These are phyloP conservation scores for Tyria jacobaeae DNA, from an alignment of 2,888 invertebrate genomes.

Conservation along the genomic window DNA sequence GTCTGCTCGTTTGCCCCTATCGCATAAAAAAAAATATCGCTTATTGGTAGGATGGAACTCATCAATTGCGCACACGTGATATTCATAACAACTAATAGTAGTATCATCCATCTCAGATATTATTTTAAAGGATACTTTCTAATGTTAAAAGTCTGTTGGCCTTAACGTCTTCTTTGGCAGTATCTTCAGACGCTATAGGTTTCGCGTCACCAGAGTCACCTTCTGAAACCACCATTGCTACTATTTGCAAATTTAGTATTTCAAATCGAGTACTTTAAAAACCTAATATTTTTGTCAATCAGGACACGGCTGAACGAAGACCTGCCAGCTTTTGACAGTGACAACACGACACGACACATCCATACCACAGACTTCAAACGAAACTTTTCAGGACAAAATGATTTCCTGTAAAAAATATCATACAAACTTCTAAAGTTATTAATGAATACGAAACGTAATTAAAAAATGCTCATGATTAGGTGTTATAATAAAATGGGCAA, in stretches of 20 bases:
- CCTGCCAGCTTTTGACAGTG: conserved; percentile 4
- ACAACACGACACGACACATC: conserved; percentile 45
- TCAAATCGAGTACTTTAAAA: background rate
- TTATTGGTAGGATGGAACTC: background rate
- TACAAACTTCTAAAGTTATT: too few relatives aligned
- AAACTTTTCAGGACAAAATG: too few relatives aligned
- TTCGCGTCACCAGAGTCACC: conserved; percentile 74
- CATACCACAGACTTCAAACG: too few relatives aligned
- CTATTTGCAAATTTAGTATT: conserved; percentile 1
- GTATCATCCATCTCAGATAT: background rate
- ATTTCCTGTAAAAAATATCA: too few relatives aligned
- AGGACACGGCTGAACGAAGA: background rate
- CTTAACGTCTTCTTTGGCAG: conserved; percentile 71
- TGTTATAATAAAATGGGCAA: too few relatives aligned
- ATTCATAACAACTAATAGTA: background rate
- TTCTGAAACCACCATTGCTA: conserved; percentile 76
- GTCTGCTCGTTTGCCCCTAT: background rate
- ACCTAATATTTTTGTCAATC: background rate
- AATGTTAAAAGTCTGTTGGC: conserved; percentile 74
- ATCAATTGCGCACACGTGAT: background rate
- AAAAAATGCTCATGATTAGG: too few relatives aligned
- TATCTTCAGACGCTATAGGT: conserved; percentile 64
- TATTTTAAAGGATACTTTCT: conserved; percentile 86
- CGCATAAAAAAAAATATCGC: too few relatives aligned
- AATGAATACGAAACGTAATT: too few relatives aligned